These are phyloP conservation scores for Gonocerus acuteangulatus DNA, from an alignment of 2,888 invertebrate species.

Conservation along the genomic window DNA sequence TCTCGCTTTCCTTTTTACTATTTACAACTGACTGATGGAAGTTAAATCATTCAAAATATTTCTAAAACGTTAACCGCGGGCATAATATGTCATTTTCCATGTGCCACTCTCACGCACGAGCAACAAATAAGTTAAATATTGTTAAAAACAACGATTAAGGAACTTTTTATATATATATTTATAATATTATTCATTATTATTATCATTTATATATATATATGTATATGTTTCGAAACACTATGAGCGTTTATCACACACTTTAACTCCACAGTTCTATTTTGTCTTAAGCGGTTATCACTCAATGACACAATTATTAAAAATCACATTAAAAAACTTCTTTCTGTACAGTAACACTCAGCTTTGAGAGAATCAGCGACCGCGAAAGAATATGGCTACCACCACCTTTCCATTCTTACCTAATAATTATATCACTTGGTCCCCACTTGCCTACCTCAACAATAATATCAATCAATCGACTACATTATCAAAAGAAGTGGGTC, in stretches of 20 bases:
- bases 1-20: constrained; percentile 16
- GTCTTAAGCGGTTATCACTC: constrained; percentile 17
- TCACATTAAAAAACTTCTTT: constrained; percentile 24
- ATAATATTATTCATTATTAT: constrained; percentile 23
- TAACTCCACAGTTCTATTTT: constrained; percentile 15
- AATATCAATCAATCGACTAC: too few species aligned
- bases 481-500: too few species aligned
- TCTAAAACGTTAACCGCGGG: constrained; percentile 19
- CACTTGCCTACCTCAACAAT: too few species aligned
- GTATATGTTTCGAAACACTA: constrained; percentile 10
- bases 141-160: constrained; percentile 28
- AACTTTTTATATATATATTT: constrained; percentile 27
- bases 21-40: constrained; percentile 24
- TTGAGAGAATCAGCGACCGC: constrained; percentile 13
- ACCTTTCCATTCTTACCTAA: not conserved
- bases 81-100: constrained; percentile 19
- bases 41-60: constrained; percentile 24
- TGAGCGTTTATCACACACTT: constrained; percentile 28
- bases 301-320: constrained; percentile 25
- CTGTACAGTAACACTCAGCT: constrained; percentile 21
- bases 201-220: constrained; percentile 3
- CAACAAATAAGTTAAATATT: constrained; percentile 29
- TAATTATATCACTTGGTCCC: too few species aligned
- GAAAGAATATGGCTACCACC: constrained; percentile 10
- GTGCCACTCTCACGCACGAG: constrained; percentile 23